A percentile compares a stretch with the other conserved stretches of the same genome.
Conservation (phyloP, 2,113 vertebrate genomes). For the Sylvietta virens region DNA sequence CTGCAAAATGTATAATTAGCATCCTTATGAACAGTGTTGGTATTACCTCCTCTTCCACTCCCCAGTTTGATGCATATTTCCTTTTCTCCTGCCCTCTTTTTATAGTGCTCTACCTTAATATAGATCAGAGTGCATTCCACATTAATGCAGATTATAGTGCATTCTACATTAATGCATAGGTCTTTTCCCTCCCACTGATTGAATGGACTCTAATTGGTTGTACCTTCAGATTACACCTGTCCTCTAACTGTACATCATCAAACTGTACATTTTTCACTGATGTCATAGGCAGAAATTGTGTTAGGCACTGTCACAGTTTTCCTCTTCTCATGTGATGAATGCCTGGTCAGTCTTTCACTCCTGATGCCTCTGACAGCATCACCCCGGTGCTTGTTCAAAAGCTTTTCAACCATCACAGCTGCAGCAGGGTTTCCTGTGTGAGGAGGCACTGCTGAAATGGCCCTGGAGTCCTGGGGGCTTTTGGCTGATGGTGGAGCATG, state of each 20-base stretch:
- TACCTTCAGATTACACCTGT: not conserved
- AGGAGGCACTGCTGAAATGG: not conserved
- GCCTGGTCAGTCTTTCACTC: not conserved
- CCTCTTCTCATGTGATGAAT: not conserved
- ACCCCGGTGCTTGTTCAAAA: not conserved
- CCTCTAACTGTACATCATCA: not conserved
- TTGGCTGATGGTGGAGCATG: not conserved
- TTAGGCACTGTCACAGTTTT: not conserved
- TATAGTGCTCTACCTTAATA: not conserved
- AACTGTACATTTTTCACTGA: not conserved
- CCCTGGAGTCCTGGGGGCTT: not conserved
- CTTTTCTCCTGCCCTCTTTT: not conserved
- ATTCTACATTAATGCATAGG: not conserved
- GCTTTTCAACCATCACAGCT: not conserved
- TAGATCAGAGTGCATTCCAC: not conserved
- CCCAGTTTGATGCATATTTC: not conserved
- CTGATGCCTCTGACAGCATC: not conserved
- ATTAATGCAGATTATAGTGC: not conserved
- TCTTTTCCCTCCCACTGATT: not conserved
- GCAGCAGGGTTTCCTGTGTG: not conserved
- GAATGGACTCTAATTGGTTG: not conserved
- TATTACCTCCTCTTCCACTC: not conserved
- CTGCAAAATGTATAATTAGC: not conserved
- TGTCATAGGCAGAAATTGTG: not conserved
- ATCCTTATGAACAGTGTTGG: not conserved